Evolutionary conservation across 2,888 invertebrate species (phyloP).

Genomic region (Lepidocyrtoides sp.): DNA sequence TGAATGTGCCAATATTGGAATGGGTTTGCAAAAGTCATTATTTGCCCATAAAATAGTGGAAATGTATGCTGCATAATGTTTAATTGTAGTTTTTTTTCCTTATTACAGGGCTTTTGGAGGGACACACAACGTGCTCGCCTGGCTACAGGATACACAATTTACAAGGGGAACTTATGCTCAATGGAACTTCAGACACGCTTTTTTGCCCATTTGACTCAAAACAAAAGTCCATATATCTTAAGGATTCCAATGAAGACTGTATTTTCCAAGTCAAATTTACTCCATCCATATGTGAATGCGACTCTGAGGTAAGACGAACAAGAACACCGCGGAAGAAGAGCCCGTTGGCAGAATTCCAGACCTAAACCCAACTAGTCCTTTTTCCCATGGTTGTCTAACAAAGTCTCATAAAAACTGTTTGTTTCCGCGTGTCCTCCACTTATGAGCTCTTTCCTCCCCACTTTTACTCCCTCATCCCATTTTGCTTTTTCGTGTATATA

Average conservation of each 20-base stretch:
- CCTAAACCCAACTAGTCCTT: background rate
- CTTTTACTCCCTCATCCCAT: constrained; percentile 8
- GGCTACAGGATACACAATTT: constrained; percentile 85
- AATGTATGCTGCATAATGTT: background rate
- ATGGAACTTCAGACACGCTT: constrained; percentile 84
- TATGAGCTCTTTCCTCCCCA: constrained; percentile 44
- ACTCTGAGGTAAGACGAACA: constrained; percentile 83
- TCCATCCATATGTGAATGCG: constrained; percentile 85
- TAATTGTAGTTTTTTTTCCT: background rate
- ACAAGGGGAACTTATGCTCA: constrained; percentile 84
- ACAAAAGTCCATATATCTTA: constrained; percentile 84
- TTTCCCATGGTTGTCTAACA: constrained; percentile 55
- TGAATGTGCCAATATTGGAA: background rate
- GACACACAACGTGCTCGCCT: constrained; percentile 84
- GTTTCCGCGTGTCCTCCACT: constrained; percentile 42
- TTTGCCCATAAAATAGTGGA: background rate
- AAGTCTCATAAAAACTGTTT: constrained; percentile 57
- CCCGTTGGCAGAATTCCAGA: constrained; percentile 66
- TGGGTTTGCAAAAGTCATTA: background rate
- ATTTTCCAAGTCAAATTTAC: constrained; percentile 85
- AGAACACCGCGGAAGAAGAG: background rate
- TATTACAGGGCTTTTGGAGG: constrained; percentile 68
- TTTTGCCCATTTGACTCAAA: constrained; percentile 85
- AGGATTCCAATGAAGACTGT: constrained; percentile 85
- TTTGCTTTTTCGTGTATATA: background rate